Evolutionary conservation across 2,888 invertebrate genomes (phyloP), one percentile per base, ranked within the genome.

Genomic region (Sinotaia quadrata): DNA sequence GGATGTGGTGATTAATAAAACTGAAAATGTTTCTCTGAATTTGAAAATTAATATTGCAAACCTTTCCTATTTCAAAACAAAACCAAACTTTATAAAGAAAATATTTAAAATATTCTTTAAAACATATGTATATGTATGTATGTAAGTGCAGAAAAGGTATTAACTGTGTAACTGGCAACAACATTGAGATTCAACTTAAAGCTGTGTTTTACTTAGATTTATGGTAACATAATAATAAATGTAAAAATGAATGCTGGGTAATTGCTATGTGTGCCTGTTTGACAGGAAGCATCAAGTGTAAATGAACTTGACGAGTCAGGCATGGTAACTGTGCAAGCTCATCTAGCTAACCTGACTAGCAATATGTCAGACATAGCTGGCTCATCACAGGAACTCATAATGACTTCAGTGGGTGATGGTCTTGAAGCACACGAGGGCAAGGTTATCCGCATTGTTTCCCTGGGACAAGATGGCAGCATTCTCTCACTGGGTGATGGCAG

Each of bases 401-500:
- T 72, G 67, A 69, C 69, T 27, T 68, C 70, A 2, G 44, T 72
- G 12, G 61, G 57, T 5, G 69, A 68, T 15, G 61, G 54, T 10
- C 61, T 74, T 54, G 72, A 72, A 18, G 67, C 71, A 12, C 47
- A 60, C 34, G 68, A 63, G 12, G 74, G 76, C 24, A 74, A 76
- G 37, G 71, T 76, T 31, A 78, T 83, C 31, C 77, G 80, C 62
- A 78, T 83, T 58, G 80, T 83, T 1, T 81, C 78, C 8, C 75
- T 82, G 33, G 77, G 77, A 49, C 79, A 79, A 33, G 80, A 79
- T 36, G 80, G 81, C n/a, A 70, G 68, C 24, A 65, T 61, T 15
- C 52, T 73, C 12, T 68, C 73, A 7, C 51, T 73, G 3, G 58
- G 65, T 37, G 73, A 73, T 37, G 66, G 68, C 12, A 41, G 60